Evolutionary conservation across 2,888 invertebrate genomes (phyloP), one percentile per base, ranked within the genome.

Genomic region (Drymonia ruficornis): DNA sequence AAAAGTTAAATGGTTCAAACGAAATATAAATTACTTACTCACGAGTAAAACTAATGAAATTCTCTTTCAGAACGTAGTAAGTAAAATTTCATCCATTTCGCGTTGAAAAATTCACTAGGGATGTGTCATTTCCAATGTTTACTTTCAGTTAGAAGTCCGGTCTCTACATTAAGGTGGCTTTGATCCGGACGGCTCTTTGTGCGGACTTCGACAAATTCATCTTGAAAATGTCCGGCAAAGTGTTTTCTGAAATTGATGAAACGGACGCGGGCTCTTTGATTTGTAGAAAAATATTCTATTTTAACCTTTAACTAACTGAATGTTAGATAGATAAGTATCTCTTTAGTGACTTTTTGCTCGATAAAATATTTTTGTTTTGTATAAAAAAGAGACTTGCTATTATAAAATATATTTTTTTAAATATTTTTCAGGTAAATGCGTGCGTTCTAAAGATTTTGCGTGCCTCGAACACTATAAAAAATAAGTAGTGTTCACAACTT

Each of bases 181-280:
- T 83, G 81, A 83, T 78, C 76, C 74, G 61, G 51, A 42, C 62
- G 63, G 70, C 78, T 81, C 81, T 82, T 83, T 84, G 79, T 76
- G 73, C 69, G 75, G 63, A 73, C 78, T 77, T 69, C 75, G 74
- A 70, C 70, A 73, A 78, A 80, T 78, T 78, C 78, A 71, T 73
- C 76, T 76, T 73, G 70, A 76, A 78, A 74, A 74, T 71, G 64
- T 81, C 78, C 73, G 67, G 66, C 59, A 67, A 72, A 67, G 67
- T 72, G 62, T 76, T 78, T 74, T 57, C 55, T 28, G 50, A 51
- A 56, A 61, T 68, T 47, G 36, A 57, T 46, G 53, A 58, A 42
- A 53, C 19, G n/a, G 49, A 40, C 23, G 23, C 40, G 16, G 16
- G 11, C 12, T 42, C 16, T 28, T 38, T 46, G 28, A 49, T 49